Conservation (phyloP, 2,797 vertebrate genomes). For the Sebastes flavidus region DNA sequence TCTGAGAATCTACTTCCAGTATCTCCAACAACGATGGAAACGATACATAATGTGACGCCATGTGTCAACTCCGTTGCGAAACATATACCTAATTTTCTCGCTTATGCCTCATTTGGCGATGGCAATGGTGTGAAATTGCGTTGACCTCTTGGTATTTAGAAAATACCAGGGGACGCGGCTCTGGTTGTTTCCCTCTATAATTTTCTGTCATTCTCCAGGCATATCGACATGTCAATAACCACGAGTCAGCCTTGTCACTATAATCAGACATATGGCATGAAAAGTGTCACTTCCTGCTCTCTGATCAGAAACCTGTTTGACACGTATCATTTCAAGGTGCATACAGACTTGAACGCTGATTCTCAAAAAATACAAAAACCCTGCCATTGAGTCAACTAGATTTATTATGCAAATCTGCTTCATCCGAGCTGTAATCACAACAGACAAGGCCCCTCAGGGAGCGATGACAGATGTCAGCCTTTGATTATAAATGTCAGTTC, state of each 20-base stretch:
- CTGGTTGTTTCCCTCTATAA: slow-evolving; percentile 31
- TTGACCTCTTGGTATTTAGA: slow-evolving; percentile 72
- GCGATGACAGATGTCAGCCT: slow-evolving; percentile 80
- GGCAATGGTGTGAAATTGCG: slow-evolving; percentile 58
- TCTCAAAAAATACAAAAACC: neutral
- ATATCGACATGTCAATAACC: slow-evolving; percentile 21
- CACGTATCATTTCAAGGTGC: neutral
- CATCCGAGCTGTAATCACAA: slow-evolving; percentile 73
- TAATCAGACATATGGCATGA: neutral
- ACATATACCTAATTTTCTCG: neutral
- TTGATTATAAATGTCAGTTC: slow-evolving; percentile 80
- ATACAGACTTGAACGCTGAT: neutral
- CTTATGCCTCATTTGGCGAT: slow-evolving; percentile 49
- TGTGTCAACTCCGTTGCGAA: neutral
- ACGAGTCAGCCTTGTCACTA: neutral
- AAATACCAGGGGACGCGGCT: slow-evolving; percentile 46
- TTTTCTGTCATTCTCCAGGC: slow-evolving; percentile 36
- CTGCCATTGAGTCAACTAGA: slow-evolving; percentile 21
- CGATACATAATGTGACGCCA: neutral
- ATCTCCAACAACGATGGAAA: neutral
- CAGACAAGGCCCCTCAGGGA: slow-evolving; percentile 78
- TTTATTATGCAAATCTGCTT: slow-evolving; percentile 75
- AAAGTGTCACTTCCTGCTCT: neutral
- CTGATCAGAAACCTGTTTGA: neutral
- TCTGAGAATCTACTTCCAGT: neutral